A percentile compares a stretch with the other conserved stretches of the same genome.
Evolutionary conservation across 2,113 vertebrate species (phyloP).

Genomic region (Piprites chloris): DNA sequence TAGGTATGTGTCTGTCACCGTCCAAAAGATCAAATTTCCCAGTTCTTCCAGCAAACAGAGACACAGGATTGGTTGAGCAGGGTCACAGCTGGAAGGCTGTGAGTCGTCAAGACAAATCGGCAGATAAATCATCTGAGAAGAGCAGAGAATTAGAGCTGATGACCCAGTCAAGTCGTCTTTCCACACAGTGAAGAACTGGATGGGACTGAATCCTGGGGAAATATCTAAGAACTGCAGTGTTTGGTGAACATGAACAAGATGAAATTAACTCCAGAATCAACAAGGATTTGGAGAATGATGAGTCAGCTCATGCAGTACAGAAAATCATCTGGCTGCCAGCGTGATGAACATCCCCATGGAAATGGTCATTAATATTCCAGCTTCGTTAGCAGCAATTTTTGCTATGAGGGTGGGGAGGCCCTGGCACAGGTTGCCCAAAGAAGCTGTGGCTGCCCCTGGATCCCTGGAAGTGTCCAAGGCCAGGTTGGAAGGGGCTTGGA

Average conservation of each 20-base stretch:
- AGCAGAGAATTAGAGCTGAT: not conserved
- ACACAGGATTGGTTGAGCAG: not conserved
- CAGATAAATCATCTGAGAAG: not conserved
- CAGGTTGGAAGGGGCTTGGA: fast-evolving
- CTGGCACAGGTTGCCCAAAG: too few species aligned
- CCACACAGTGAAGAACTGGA: not conserved
- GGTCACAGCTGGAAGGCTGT: not conserved
- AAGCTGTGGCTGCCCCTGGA: too few species aligned
- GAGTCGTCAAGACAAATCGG: not conserved
- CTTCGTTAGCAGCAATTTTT: not conserved
- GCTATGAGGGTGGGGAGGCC: not conserved
- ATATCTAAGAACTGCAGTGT: not conserved
- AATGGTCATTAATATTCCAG: not conserved
- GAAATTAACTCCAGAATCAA: not conserved
- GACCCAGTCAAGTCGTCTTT: not conserved
- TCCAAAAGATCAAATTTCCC: not conserved
- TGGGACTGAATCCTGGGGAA: not conserved
- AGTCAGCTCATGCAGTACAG: not conserved
- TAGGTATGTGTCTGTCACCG: not conserved
- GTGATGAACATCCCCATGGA: not conserved
- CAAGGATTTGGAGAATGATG: not conserved
- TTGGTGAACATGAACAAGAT: not conserved
- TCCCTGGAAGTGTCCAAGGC: not conserved
- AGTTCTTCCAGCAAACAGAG: not conserved
- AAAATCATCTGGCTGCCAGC: not conserved